Base-by-base conservation (phyloP, 2,888 invertebrate genomes). In the Micropterix aruncella region DNA sequence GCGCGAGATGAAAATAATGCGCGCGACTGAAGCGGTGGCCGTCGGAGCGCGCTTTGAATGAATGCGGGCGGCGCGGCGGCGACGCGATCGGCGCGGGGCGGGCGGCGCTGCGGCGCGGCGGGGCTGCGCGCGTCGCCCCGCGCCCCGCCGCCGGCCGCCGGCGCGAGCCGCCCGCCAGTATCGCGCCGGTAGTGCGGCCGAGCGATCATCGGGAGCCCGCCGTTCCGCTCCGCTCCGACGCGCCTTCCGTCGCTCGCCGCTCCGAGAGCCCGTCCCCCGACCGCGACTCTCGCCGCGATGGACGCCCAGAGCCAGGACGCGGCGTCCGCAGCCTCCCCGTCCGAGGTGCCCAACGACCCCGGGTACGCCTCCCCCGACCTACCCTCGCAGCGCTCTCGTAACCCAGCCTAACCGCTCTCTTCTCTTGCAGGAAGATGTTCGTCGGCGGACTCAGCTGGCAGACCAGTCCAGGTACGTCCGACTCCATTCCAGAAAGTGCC, bases 361-460 rank as follows among this genome's bases (percentile, higher is more conserved):
- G 45, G 45, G 48, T 45, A 40, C 44, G 37, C 48, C 53, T 37
- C 45, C 46, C 42, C 46, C 48, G 50, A 50, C 45, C 52, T 51
- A 51, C 50, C 50, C 46, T 47, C 50, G 52, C 54, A 54, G 56
- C 52, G 58, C 63, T 48, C 50, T 65, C 60, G 66, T 59, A 58
- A 57, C 56, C 60, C 47, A 50, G 55, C 56, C 57, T 59, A 55
- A 59, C 50, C 56, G 55, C 56, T 53, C 57, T 58, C 64, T 77
- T 79, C 72, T 68, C 58, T 89, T 90, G 60, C 83, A 96, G 96
- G 78, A 97, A 97, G 88, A 97, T 97, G 95, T 97, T 97, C 83
- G 93, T 97, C 77, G 97, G 97, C 65, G 97, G 97, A 64, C 84
- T 97, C 67, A 95, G 95, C 78, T 97, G 96, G 96, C 96, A 96